A percentile compares a stretch with the other conserved stretches of the same genome.
phyloP scores from a whole-genome alignment of 2,888 invertebrate genomes.

The Agonopterix heracliana region DNA sequence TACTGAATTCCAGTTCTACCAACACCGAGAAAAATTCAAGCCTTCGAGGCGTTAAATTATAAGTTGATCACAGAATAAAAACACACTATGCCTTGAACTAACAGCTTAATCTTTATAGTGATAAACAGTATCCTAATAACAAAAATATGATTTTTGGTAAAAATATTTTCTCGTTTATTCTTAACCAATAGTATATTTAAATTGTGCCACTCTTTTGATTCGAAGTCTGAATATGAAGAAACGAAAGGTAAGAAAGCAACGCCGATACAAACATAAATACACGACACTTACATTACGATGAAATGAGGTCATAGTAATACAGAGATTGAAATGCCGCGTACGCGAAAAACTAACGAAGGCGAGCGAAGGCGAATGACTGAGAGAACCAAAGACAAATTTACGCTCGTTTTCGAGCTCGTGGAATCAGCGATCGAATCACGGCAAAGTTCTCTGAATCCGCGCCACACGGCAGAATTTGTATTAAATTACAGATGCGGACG shows the following conservation, averaged over 20 bases:
- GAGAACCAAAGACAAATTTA: no score
- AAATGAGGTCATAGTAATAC: slow-evolving; percentile 37
- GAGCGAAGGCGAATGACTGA: no score
- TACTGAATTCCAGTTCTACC: slow-evolving; percentile 19
- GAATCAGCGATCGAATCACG: no score
- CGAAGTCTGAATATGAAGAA: slow-evolving; percentile 20
- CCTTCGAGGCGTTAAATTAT: slow-evolving; percentile 53
- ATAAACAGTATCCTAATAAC: slow-evolving; percentile 60
- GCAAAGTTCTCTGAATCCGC: not conserved
- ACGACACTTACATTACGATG: slow-evolving; percentile 7
- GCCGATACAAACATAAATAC: slow-evolving; percentile 3
- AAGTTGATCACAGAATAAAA: slow-evolving; percentile 62
- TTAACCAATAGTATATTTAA: slow-evolving; percentile 48
- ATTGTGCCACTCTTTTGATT: slow-evolving; percentile 45
- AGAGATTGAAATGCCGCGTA: slow-evolving; percentile 20
- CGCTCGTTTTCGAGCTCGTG: no score
- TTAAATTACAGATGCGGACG: no score
- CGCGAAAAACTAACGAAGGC: no score
- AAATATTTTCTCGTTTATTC: slow-evolving; percentile 53
- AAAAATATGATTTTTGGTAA: slow-evolving; percentile 67
- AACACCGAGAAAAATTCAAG: slow-evolving; percentile 28
- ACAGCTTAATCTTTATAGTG: slow-evolving; percentile 44
- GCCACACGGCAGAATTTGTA: no score
- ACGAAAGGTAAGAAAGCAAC: slow-evolving; percentile 13
- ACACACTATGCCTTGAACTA: slow-evolving; percentile 50